Conservation (phyloP, 2,888 invertebrate genomes). For the Muschampia plurimacula region DNA sequence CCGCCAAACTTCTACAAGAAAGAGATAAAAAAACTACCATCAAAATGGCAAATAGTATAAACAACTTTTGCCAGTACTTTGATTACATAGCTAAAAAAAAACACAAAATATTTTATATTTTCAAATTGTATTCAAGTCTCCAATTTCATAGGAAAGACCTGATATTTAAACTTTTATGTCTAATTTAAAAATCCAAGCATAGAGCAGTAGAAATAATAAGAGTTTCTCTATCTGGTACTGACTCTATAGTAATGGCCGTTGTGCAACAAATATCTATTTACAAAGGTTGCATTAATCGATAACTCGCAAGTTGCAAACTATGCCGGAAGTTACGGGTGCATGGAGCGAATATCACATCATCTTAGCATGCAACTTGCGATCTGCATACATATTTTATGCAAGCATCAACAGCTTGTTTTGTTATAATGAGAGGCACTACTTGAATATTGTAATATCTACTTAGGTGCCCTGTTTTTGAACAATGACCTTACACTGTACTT, state of each 20-base stretch:
- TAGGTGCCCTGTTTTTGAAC: background rate
- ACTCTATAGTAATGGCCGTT: background rate
- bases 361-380: slow-evolving; percentile 20
- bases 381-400: slow-evolving; percentile 11
- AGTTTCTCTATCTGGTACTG: background rate
- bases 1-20: no score
- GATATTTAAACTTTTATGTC: no score
- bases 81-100: no score
- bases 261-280: background rate
- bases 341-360: background rate
- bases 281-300: slow-evolving; percentile 16
- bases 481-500: no score
- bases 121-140: no score
- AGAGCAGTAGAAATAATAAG: background rate
- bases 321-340: slow-evolving; percentile 18
- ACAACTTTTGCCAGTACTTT: no score
- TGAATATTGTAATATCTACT: slow-evolving; percentile 6
- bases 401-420: slow-evolving; percentile 8
- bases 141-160: no score
- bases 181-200: background rate
- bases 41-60: no score
- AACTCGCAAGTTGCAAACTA: slow-evolving; percentile 1
- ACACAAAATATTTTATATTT: no score
- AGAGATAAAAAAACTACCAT: no score
- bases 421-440: background rate